Conservation (phyloP, 2,888 invertebrate species). For the Erebia aethiops region DNA sequence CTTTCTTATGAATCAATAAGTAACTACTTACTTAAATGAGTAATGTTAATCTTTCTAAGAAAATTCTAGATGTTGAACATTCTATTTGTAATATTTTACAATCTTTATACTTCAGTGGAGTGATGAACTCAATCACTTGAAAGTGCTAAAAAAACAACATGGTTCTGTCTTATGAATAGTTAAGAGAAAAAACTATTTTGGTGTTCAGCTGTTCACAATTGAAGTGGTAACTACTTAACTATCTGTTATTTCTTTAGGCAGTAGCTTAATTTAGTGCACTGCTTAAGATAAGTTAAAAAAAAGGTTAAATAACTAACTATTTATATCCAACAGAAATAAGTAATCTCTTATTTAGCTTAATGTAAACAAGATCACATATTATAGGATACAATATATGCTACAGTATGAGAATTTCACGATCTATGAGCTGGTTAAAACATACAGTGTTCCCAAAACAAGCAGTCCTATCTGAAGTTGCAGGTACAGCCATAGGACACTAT, state of each 20-base stretch:
- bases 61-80: conserved; percentile 10
- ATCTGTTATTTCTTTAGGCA: not conserved
- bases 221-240: not conserved
- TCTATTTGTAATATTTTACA: not conserved
- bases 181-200: conserved; percentile 4
- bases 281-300: not conserved
- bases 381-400: no score
- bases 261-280: not conserved
- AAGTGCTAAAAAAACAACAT: conserved; percentile 12
- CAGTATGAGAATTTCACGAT: no score
- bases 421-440: no score
- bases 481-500: no score
- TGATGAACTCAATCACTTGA: conserved; percentile 11
- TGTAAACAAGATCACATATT: no score
- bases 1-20: not conserved
- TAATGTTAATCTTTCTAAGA: not conserved
- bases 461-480: no score
- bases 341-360: no score
- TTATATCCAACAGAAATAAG: no score
- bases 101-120: conserved; percentile 7
- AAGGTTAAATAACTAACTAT: no score
- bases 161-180: conserved; percentile 7
- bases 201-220: not conserved
- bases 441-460: no score
- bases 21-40: no score